Base-by-base conservation (phyloP, 2,888 invertebrate genomes). In the Patella caerulea region DNA sequence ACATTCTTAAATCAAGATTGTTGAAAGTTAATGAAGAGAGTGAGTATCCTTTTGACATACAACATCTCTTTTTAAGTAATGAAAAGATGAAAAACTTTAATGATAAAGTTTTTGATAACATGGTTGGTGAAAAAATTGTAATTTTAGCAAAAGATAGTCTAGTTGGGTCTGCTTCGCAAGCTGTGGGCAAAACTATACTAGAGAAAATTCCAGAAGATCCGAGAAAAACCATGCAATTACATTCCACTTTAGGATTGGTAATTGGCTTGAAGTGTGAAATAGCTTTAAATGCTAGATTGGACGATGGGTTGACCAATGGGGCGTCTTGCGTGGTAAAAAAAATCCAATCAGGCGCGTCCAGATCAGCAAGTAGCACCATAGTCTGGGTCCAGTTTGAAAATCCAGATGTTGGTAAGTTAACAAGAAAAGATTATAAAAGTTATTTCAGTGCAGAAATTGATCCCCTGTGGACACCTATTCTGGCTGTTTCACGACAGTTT, bases 241-340 rank as follows among this genome's bases (percentile, higher is more conserved):
- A 14, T 17, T 17, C 15, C 56, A 56, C 14, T n/a, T 56, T 56
- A 56, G n/a, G n/a, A 17, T 14, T 56, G n/a, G 56, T 56, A 17
- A n/a, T 17, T 17, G 56, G n/a, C n/a, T 4, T 56, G 56, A 69
- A 73, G n/a, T 81, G 79, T 78, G 82, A 81, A 52, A 29, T 82
- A 17, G 75, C 78, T 53, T 76, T 79, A 53, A 83, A 83, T 72
- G 12, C 82, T 56, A 75, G 81, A 54, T 79, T 78, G 69, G 71
- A 78, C 19, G 83, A 83, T 83, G 83, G 83, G 12, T 71, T 83
- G 24, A 81, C 79, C 9, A 84, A 84, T 82, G 84, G 82, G 14
- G 79, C 34, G 65, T n/a, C 56, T 12, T n/a, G 15, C 75, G 79
- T 78, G 78, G 78, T 24, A 79, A 79, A 14, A 2, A 29, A 29